These are phyloP conservation scores for Chondrosia reniformis DNA, from an alignment of 37 sponge, comb jelly and placozoan genomes.

Conservation along the genomic window DNA sequence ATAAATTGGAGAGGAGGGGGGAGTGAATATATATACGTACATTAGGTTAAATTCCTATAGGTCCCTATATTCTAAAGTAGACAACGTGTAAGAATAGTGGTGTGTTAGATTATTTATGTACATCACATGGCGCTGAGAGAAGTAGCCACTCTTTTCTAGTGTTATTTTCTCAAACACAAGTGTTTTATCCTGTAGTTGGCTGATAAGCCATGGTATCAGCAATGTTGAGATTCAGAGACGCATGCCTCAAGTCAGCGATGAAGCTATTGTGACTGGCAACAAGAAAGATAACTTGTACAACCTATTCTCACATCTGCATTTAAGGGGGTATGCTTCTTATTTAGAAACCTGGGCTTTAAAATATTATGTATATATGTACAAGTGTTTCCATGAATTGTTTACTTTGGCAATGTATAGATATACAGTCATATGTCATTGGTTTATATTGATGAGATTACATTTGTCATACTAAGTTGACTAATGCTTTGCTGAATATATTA, in stretches of 20 bases:
- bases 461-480: too few species aligned
- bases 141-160: too few species aligned
- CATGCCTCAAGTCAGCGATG: conserved; percentile 16
- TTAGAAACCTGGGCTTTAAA: too few species aligned
- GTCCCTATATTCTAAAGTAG: too few species aligned
- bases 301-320: conserved; percentile 1
- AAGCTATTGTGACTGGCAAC: conserved; percentile 9
- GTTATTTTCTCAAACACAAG: too few species aligned
- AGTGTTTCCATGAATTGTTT: background rate
- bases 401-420: background rate
- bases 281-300: conserved; percentile 5
- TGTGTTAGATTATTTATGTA: too few species aligned
- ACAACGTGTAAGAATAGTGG: too few species aligned
- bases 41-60: too few species aligned
- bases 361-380: background rate
- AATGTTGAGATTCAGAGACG: background rate
- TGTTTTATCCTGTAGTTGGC: background rate
- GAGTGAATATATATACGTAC: too few species aligned
- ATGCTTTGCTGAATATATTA: too few species aligned
- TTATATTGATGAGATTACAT: background rate
- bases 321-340: background rate
- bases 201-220: background rate
- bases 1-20: too few species aligned
- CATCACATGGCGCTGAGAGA: too few species aligned
- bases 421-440: background rate